Conservation (phyloP, 92 coral and sea anemone species). For the Porites cylindrica region DNA sequence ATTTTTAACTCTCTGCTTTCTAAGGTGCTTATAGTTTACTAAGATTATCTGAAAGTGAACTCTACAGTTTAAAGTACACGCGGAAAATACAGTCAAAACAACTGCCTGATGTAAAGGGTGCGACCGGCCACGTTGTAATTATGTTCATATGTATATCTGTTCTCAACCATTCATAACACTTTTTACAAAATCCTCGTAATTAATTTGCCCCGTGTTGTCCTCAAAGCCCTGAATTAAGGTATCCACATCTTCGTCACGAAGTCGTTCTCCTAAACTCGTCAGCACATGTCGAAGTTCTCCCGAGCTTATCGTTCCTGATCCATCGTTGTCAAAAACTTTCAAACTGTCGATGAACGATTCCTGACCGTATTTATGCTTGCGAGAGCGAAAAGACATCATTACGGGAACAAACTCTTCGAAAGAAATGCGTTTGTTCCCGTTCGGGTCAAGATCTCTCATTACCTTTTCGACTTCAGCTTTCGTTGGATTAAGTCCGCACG, state of each 20-base stretch:
- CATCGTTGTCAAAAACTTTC: conserved; percentile 92
- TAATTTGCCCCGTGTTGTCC: conserved; percentile 92
- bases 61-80: background rate
- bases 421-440: conserved; percentile 80
- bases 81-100: background rate
- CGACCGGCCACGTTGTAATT: background rate
- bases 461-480: conserved; percentile 93
- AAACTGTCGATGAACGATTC: conserved; percentile 97
- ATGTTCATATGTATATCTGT: conserved; percentile 17
- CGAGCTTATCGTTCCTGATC: conserved; percentile 86
- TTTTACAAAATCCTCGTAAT: conserved; percentile 92
- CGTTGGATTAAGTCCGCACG: conserved; percentile 96
- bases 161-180: conserved; percentile 83
- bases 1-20: background rate
- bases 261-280: conserved; percentile 92
- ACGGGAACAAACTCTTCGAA: conserved; percentile 95
- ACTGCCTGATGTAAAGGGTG: background rate
- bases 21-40: conserved; percentile 1
- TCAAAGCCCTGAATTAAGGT: conserved; percentile 89
- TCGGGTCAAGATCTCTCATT: conserved; percentile 87
- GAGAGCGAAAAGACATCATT: conserved; percentile 83
- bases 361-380: conserved; percentile 72
- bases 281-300: conserved; percentile 97
- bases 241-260: conserved; percentile 92
- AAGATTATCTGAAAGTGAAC: background rate